A percentile compares a stretch with the other conserved stretches of the same genome.
These are phyloP conservation scores for Parus major DNA, from an alignment of 2,113 vertebrate genomes.

Conservation along the genomic window DNA sequence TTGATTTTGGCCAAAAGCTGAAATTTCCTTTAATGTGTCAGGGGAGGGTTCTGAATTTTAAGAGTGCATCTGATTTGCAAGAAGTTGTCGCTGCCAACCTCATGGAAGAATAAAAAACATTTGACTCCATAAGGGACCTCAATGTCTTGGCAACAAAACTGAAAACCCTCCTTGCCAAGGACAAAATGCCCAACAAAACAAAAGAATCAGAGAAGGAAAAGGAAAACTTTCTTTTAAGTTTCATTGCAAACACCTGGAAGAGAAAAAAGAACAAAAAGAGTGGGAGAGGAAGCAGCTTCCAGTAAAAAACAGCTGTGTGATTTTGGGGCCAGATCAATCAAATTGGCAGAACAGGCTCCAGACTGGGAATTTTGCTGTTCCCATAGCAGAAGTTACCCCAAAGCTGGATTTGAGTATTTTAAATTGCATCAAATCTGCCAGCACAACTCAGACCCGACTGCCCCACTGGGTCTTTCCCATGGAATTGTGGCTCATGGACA, in stretches of 20 bases:
- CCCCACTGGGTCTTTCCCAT: rapidly evolving
- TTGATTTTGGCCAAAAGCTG: neutral
- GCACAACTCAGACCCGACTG: neutral
- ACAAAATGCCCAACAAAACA: neutral
- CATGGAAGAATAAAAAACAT: neutral
- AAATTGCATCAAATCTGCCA: rapidly evolving
- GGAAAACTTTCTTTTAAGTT: neutral
- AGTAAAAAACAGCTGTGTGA: neutral
- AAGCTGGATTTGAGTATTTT: neutral
- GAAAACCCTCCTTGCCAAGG: neutral
- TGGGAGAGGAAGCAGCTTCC: neutral
- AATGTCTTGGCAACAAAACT: neutral
- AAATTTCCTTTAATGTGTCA: neutral
- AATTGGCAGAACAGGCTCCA: neutral
- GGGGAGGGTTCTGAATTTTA: neutral
- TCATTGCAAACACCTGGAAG: neutral
- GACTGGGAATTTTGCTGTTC: neutral
- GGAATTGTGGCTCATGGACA: rapidly evolving
- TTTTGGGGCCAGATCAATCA: neutral
- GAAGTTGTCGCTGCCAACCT: neutral
- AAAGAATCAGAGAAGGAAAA: neutral
- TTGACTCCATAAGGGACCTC: neutral
- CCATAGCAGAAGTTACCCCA: rapidly evolving
- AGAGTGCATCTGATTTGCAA: neutral
- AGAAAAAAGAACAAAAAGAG: neutral